These are phyloP conservation scores for Microtus ochrogaster DNA, from an alignment of 2,113 vertebrate genomes.

Conservation along the genomic window DNA sequence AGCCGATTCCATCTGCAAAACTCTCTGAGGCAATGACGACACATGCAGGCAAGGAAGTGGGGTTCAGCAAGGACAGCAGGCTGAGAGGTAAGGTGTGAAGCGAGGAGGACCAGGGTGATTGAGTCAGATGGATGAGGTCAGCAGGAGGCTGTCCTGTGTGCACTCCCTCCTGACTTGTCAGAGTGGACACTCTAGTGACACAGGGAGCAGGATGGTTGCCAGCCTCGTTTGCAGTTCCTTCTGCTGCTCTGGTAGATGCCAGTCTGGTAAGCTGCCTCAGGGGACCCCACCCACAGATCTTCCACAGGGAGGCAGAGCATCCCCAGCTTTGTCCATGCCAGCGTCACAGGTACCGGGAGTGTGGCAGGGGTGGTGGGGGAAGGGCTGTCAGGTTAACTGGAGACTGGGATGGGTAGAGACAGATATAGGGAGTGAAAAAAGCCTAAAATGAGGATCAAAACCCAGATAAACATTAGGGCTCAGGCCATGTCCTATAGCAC, in stretches of 20 bases:
- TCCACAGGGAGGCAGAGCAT: too few relatives aligned
- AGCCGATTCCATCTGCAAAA: neutral
- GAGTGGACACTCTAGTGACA: neutral
- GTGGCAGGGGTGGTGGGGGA: too few relatives aligned
- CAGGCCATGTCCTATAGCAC: neutral
- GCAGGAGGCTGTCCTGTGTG: neutral
- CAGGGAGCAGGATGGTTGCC: neutral
- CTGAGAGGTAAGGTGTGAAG: neutral
- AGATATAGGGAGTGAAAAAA: neutral
- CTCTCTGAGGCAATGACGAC: neutral
- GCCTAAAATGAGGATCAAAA: too few relatives aligned
- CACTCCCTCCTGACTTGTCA: neutral
- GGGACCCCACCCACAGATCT: neutral
- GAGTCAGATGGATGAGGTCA: neutral
- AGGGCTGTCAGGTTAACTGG: neutral
- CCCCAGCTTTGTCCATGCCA: neutral
- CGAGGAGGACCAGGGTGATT: too few relatives aligned
- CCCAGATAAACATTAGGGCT: neutral
- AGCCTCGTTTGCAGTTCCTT: neutral
- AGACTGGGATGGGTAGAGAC: neutral
- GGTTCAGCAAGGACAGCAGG: too few relatives aligned
- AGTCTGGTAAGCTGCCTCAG: neutral
- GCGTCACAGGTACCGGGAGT: too few relatives aligned
- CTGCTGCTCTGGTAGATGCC: too few relatives aligned
- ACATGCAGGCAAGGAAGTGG: too few relatives aligned